Base-by-base conservation (phyloP, 2,888 invertebrate genomes). In the Ormyrus thymus region DNA sequence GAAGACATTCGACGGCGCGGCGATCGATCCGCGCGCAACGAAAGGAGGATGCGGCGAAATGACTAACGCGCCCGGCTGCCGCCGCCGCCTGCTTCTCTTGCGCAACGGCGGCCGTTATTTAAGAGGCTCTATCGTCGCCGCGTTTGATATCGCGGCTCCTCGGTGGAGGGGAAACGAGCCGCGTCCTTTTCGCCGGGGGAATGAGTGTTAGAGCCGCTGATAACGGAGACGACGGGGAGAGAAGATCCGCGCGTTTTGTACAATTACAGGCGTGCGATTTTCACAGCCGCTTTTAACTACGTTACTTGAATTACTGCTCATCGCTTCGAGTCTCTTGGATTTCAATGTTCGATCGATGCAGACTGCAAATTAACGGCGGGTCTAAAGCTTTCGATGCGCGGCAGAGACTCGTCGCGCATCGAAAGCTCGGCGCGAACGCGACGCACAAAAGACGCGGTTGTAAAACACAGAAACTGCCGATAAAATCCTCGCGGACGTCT, bases 111-210 rank as follows among this genome's bases (percentile, higher is more conserved):
- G 29, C 29, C 29, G 4, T 29, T 29, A 29, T 3, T 29, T 4
- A 29, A 29, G 29, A 29, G 29, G 29, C 29, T 4, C 29, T 29
- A 29, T 29, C 8, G 45, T 50, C 29, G 9, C 45, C 55, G 29
- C 55, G 45, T 29, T 79, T 69, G 75, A 75, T 79, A 79, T 79
- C 74, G 70, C 48, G 45, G 55, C 69, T 59, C 68, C 64, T 53
- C 56, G 59, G 50, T 64, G 58, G 58, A 50, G 15, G 73, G 50
- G 68, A 74, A 56, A 58, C 70, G 74, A 69, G 64, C 58, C 51
- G 61, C 45, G 61, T 50, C 68, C 62, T 62, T 66, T 29, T 9
- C 65, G 43, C 48, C 5, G n/a, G n/a, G 13, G 10, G 0, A 10
- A 50, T 10, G 10, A 11, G 9, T 6, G 8, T 1, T 48, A 53